Evolutionary conservation across 2,113 vertebrate species (phyloP).

Genomic region (Gyps fulvus): DNA sequence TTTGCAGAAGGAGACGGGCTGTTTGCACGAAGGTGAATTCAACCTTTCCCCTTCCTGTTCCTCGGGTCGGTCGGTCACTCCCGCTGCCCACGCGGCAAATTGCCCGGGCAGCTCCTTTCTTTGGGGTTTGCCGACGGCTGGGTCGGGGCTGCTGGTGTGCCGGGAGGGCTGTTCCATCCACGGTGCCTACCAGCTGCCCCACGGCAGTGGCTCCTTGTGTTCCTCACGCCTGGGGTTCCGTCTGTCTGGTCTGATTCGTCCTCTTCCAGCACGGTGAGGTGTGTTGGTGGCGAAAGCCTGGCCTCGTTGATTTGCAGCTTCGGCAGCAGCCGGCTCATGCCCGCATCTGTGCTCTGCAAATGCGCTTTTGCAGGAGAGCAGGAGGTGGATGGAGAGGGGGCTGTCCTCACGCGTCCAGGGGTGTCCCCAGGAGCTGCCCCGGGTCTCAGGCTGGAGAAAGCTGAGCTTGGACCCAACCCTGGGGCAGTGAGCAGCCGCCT

Average conservation of each 20-base stretch:
- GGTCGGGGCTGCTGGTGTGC: accelerated
- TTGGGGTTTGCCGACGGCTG: accelerated
- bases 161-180: not conserved
- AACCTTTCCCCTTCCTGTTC: slow-evolving; percentile 24
- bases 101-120: not conserved
- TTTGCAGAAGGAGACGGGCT: not conserved
- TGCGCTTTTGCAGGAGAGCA: not conserved
- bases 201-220: accelerated
- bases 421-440: not conserved
- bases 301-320: not conserved
- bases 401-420: not conserved
- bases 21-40: not conserved
- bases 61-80: not conserved
- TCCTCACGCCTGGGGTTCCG: accelerated
- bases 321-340: accelerated
- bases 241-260: not conserved
- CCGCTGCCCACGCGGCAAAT: not conserved
- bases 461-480: not conserved
- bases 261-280: not conserved
- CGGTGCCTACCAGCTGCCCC: not conserved
- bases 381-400: not conserved
- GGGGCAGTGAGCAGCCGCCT: accelerated
- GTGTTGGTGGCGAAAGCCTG: not conserved
- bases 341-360: not conserved
- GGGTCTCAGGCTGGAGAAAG: accelerated